These are phyloP conservation scores for Cacatua alba DNA, from an alignment of 2,113 vertebrate species.

Conservation along the genomic window DNA sequence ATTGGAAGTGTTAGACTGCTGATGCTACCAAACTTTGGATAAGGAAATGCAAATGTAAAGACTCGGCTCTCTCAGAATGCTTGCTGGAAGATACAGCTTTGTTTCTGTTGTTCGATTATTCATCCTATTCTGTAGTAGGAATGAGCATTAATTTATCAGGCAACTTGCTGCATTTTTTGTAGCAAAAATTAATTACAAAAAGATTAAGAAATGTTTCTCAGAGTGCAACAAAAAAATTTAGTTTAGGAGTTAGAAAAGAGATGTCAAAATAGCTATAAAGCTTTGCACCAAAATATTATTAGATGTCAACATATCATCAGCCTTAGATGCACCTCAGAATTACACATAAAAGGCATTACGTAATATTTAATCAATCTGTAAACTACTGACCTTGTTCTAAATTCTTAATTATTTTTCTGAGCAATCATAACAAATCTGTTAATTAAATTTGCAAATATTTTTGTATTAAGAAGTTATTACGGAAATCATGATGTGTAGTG, in stretches of 20 bases:
- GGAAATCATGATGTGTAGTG: not conserved
- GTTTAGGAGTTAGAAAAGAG: not conserved
- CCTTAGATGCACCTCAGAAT: not conserved
- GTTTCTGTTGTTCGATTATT: not conserved
- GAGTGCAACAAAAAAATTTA: not conserved
- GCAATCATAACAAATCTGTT: not conserved
- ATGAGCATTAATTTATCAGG: not conserved
- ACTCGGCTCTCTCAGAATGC: not conserved
- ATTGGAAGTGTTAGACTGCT: not conserved
- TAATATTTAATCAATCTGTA: not conserved
- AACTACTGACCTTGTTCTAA: not conserved
- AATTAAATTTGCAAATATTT: not conserved
- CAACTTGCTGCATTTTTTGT: not conserved
- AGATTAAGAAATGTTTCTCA: not conserved
- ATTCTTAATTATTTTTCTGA: not conserved
- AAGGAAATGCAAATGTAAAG: not conserved
- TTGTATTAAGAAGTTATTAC: not conserved
- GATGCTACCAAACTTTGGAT: not conserved
- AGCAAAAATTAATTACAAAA: not conserved
- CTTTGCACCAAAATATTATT: not conserved
- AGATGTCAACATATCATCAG: not conserved
- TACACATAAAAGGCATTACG: rapidly evolving
- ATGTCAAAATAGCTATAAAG: not conserved
- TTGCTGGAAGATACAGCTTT: not conserved
- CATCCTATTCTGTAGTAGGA: not conserved